Base-by-base conservation (phyloP, 2,113 vertebrate species). In the Penelope pileata region DNA sequence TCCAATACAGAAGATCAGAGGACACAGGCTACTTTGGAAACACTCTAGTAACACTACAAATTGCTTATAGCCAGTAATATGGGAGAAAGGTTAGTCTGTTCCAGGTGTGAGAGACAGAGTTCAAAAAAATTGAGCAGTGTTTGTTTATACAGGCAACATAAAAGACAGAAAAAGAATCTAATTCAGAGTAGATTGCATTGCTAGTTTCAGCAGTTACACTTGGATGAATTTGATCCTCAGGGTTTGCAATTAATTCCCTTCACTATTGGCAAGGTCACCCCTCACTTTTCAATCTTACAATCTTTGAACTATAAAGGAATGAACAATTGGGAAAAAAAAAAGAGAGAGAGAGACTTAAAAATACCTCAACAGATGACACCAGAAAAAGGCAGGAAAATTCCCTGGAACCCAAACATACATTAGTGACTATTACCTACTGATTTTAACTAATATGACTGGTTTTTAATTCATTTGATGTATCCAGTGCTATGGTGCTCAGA, bases 131-230 rank as follows among this genome's bases (percentile, higher is more conserved):
- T 16, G 54, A 53, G 74, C 32, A 21, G 27, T 21, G 50, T 64
- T 88, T 96, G 83, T 95, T 96, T 91, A 92, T 26, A 68, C 16
- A 88, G 84, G 89, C 86, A 93, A 86, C 64, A 93, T 91, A 51
- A 94, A 96, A 92, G 90, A 70, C 18, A 23, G 67, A 11, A 7
- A 22, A 19, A 75, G 50, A 38, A 17, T 62, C 26, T 74, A 50
- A 80, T 17, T 73, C 68, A 54, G 90, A 66, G 60, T 4, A 43
- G 85, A 42, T 12, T 22, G 74, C 48, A 43, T 0, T 92, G 92
- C 83, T 80, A 56, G 72, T 27, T 90, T 15, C 92, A 90, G 88
- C 73, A 90, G 86, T 12, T 83, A 47, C 30, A 45, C 48, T 64
- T 63, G 80, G 80, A 78, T 38, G 60, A 82, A 75, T 95, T 56